Evolutionary conservation across 2,113 vertebrate species (phyloP).

Genomic region (Pteruthius melanotis): DNA sequence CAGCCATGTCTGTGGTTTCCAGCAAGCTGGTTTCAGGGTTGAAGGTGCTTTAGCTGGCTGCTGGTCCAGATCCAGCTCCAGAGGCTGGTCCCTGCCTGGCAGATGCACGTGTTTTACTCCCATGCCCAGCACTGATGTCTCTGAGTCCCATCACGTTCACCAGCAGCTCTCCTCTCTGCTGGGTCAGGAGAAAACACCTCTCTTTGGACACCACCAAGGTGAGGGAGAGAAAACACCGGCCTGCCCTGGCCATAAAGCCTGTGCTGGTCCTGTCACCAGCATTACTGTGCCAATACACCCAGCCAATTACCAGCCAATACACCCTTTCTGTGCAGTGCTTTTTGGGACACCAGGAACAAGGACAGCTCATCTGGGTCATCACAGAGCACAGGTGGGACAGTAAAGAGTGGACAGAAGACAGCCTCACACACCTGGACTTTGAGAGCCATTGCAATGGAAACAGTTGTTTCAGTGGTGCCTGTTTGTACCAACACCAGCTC

Average conservation of each 20-base stretch:
- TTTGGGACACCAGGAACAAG: background rate
- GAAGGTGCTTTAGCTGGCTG: background rate
- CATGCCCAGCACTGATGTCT: background rate
- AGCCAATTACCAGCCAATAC: background rate
- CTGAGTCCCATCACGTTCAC: background rate
- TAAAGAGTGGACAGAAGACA: background rate
- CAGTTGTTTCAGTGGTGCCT: background rate
- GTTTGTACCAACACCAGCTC: background rate
- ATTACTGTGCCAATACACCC: background rate
- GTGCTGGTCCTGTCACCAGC: background rate
- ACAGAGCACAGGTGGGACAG: background rate
- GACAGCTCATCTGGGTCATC: background rate
- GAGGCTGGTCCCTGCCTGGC: background rate
- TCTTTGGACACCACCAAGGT: background rate
- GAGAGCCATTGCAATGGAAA: background rate
- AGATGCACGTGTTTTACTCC: background rate
- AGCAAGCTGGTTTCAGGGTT: background rate
- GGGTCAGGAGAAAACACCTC: background rate
- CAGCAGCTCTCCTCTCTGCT: background rate
- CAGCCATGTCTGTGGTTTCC: background rate
- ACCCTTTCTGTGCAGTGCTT: background rate
- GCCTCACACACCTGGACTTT: background rate
- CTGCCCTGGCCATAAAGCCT: background rate
- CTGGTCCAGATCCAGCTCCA: background rate
- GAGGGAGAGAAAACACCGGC: accelerated